A percentile compares a stretch with the other conserved stretches of the same genome.
phyloP scores from a whole-genome alignment of 2,888 invertebrate genomes.

The Diarsia rubi region DNA sequence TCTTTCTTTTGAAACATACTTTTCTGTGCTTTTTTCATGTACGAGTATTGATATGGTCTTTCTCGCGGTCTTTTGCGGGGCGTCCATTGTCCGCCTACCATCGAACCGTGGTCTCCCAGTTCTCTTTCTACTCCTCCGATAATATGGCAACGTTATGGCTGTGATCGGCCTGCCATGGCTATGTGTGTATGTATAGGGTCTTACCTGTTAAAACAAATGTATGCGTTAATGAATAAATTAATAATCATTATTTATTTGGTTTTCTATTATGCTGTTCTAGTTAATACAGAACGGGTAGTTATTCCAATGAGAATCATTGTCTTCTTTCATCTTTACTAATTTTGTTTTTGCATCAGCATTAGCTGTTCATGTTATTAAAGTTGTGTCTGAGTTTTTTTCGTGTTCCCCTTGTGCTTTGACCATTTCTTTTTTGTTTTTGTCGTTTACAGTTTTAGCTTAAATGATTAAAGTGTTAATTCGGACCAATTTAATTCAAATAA shows the following conservation, averaged over 20 bases:
- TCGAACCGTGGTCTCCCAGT: background rate
- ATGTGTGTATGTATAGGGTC: too few species aligned
- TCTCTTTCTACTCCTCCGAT: background rate
- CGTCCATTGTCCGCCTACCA: background rate
- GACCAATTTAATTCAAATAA: background rate
- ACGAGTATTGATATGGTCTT: background rate
- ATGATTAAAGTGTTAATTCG: background rate
- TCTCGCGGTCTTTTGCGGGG: background rate
- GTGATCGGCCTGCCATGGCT: background rate
- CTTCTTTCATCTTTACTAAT: background rate
- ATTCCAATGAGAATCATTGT: background rate
- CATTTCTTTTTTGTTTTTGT: too few species aligned
- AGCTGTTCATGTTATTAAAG: background rate
- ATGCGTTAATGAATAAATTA: too few species aligned
- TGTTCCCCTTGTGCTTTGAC: background rate
- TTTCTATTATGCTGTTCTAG: background rate
- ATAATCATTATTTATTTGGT: background rate
- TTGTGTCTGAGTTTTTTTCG: background rate
- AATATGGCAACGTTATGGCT: background rate
- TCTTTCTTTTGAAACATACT: background rate
- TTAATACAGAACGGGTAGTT: background rate
- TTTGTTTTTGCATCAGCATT: background rate
- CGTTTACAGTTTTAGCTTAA: background rate
- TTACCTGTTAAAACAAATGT: too few species aligned
- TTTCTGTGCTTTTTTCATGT: background rate